Conservation (phyloP, 2,797 vertebrate species). For the Peromyscus eremicus region DNA sequence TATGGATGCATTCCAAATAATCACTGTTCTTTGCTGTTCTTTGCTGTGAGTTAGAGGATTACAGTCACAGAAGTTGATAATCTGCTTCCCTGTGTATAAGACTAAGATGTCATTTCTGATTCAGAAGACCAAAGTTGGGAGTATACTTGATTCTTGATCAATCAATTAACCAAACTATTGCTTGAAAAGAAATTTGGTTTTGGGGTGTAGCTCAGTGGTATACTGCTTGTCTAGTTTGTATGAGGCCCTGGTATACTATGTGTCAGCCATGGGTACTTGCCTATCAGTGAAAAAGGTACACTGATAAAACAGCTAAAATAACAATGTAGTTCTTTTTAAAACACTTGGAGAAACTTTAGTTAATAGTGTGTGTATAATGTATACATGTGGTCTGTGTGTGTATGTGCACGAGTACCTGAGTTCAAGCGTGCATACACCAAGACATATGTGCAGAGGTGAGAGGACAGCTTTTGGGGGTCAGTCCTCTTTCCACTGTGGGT, state of each 20-base stretch:
- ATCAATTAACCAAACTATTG: background rate
- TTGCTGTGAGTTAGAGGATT: slow-evolving; percentile 46
- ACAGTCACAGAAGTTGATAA: background rate
- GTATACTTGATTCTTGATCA: background rate
- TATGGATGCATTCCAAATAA: slow-evolving; percentile 14
- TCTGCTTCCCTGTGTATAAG: background rate
- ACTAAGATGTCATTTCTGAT: slow-evolving; percentile 38
- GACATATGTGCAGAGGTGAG: background rate
- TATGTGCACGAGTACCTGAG: background rate
- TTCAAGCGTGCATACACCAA: too few relatives aligned
- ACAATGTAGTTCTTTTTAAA: background rate
- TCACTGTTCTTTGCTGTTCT: background rate
- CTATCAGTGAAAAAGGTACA: background rate
- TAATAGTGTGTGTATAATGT: background rate
- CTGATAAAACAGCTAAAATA: background rate
- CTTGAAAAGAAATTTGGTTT: background rate
- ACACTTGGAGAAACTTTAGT: background rate
- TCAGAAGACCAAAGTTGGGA: slow-evolving; percentile 7
- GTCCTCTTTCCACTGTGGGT: background rate
- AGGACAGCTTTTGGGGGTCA: background rate
- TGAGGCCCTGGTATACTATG: too few relatives aligned
- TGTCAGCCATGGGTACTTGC: background rate
- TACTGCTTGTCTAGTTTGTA: background rate
- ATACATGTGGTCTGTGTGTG: background rate
- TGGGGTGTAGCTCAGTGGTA: background rate